Percentiles rank a stretch among this genome's conserved stretches.
These are phyloP conservation scores for Cheilosia scutellata DNA, from an alignment of 2,888 invertebrate species.

Conservation along the genomic window DNA sequence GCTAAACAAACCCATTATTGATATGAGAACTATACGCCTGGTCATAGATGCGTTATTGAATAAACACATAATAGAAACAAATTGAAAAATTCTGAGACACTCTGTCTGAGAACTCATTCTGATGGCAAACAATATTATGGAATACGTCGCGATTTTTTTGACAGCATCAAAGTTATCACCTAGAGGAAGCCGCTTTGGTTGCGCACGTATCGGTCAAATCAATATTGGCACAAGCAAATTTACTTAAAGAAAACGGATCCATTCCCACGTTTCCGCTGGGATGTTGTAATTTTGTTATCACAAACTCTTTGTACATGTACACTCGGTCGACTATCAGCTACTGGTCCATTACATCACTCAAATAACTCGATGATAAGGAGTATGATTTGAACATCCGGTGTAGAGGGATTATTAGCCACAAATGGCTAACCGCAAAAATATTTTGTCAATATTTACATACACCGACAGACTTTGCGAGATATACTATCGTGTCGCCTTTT, in stretches of 20 bases:
- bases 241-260: neutral
- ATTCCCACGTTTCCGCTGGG: conserved; percentile 38
- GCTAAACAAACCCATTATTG: too few species aligned
- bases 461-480: neutral
- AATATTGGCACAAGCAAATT: conserved; percentile 32
- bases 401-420: conserved; percentile 3
- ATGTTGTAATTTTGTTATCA: conserved; percentile 23
- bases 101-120: conserved; percentile 52
- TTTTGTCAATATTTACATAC: conserved; percentile 50
- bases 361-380: neutral
- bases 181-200: neutral
- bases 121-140: conserved; percentile 17
- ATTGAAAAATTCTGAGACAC: conserved; percentile 39
- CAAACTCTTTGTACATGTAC: neutral
- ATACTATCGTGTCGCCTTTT: neutral
- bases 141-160: conserved; percentile 8
- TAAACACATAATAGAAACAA: too few species aligned
- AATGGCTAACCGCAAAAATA: conserved; percentile 20
- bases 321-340: neutral
- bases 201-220: conserved; percentile 17
- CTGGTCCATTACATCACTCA: conserved; percentile 21
- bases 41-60: too few species aligned
- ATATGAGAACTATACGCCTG: too few species aligned
- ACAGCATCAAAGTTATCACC: conserved; percentile 36
- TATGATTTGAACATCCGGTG: conserved; percentile 7